These are phyloP conservation scores for Osmerus eperlanus DNA, from an alignment of 2,113 vertebrate genomes.

Conservation along the genomic window DNA sequence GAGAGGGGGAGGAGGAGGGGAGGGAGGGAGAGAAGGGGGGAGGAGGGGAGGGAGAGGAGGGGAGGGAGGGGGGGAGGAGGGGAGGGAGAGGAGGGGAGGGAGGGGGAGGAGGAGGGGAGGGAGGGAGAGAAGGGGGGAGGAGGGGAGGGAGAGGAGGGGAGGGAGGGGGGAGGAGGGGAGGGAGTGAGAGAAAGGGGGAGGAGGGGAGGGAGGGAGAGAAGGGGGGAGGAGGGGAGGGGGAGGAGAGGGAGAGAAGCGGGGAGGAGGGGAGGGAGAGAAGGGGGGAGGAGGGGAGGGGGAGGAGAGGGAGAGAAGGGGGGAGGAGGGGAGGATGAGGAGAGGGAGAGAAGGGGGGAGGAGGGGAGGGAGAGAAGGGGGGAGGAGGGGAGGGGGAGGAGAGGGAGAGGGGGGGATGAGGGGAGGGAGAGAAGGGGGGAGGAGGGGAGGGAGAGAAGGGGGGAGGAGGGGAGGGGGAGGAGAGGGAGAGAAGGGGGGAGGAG, in stretches of 20 bases:
- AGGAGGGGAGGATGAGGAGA: background rate
- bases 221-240: background rate
- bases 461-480: background rate
- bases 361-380: no score
- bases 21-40: background rate
- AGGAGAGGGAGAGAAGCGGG: no score
- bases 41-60: background rate
- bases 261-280: background rate
- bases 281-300: no score
- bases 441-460: no score
- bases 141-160: background rate
- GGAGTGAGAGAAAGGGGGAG: background rate
- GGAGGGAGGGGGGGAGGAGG: background rate
- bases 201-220: background rate
- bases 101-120: no score
- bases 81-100: background rate
- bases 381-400: slow-evolving; percentile 4
- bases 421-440: no score
- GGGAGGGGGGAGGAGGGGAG: background rate
- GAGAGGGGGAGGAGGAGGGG: background rate
- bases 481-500: background rate
- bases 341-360: background rate
- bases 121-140: no score
- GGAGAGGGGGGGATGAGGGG: background rate
- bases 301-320: no score